Evolutionary conservation across 1,140 invertebrate species (phyloP), one percentile per base, ranked within the genome.

Genomic region (Nasonia giraulti): DNA sequence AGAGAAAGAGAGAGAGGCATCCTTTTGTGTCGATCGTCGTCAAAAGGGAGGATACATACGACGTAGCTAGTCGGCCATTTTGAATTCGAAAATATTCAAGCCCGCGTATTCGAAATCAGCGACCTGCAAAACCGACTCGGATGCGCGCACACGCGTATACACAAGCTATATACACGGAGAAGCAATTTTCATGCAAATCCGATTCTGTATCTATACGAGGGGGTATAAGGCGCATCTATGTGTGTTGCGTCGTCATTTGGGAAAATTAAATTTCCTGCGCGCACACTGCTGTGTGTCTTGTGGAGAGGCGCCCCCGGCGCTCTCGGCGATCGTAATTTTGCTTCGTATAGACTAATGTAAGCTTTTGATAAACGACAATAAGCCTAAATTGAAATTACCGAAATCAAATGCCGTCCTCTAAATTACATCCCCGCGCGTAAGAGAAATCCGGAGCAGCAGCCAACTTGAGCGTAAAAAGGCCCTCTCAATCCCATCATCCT

Each of bases 171-270:
- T 44, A 12, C 17, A 66, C 2, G 50, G 4, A 80, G 0, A 69
- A n/a, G 62, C 27, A 40, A 69, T 80, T 69, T 80, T 80, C 78
- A 44, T 69, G 62, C 40, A 80, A 80, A 80, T 80, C 68, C 55
- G n/a, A 80, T 69, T 80, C 5, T 44, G 8, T 17, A 69, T 69
- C 2, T 6, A 62, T 6, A n/a, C 20, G 55, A 55, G 50, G 50
- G 50, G 17, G 27, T 27, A 27, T 1, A 27, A 2, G 27, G 27
- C 27, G 27, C 27, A 27, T 27, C 10, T 50, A 37, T 44, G 40
- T 44, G 40, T 2, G 7, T 44, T 44, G 40, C 40, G 40, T 50
- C 47, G 47, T 50, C 12, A 17, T 50, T 50, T 17, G 14, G 47
- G 47, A 14, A 50, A 50, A 50, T 50, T 50, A 50, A 50, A 50